Evolutionary conservation across 1,140 invertebrate species (phyloP), one percentile per base, ranked within the genome.

Genomic region (Polypedilum vanderplanki): DNA sequence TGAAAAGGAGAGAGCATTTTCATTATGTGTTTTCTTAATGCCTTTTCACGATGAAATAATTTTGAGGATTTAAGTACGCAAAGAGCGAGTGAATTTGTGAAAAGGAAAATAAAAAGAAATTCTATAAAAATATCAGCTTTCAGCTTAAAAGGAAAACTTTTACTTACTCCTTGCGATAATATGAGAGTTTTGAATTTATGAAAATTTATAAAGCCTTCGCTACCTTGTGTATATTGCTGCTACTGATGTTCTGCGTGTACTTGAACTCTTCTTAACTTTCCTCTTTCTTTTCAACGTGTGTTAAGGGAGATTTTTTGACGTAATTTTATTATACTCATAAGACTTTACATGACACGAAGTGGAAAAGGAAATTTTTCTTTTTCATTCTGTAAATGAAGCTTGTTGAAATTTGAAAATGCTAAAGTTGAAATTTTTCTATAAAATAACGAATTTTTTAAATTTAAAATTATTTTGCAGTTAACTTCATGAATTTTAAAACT

Each of bases 301-400:
- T 12, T 9, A 46, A 46, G 15, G 41, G 41, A 15, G 41, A 46
- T 46, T 46, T 57, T 15, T 57, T 15, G 12, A 4, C n/a, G 46
- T 57, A 57, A 57, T 12, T 57, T 57, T 57, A 57, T 57, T 57
- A 57, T 57, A 8, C 46, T 57, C 46, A n/a, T 57, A 57, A 57
- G 46, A 57, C 12, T 57, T 57, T 57, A 57, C 7, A 57, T 57
- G 3, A 57, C 46, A 57, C 46, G 46, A 15, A 15, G 10, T 57
- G 46, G 1, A 15, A 57, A 57, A 57, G 12, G 12, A 57, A 15
- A 33, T 15, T 57, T 57, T 57, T 57, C 4, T 1, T 57, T n/a
- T 57, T 57, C 41, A 3, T 46, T 9, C 4, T 57, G 10, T 57
- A 12, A 57, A 33, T 33, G 24, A 33, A n/a, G n/a, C n/a, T n/a